These are phyloP conservation scores for Antechinus stuartii DNA, from an alignment of 2,113 vertebrate genomes.

Conservation along the genomic window DNA sequence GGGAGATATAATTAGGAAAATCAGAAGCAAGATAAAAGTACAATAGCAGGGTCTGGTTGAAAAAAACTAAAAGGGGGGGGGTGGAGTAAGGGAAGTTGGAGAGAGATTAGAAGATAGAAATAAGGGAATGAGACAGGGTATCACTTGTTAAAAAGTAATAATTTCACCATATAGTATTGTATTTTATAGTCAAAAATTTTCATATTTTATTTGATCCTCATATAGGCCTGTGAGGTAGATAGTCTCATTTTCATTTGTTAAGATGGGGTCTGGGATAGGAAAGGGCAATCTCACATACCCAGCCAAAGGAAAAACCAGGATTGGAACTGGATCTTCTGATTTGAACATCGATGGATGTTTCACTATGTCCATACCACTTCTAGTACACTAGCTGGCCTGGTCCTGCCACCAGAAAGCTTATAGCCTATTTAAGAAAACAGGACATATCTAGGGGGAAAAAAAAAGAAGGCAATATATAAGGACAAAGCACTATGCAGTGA, in stretches of 20 bases:
- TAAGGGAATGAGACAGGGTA: not conserved
- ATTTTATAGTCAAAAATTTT: not conserved
- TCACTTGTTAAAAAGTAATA: not conserved
- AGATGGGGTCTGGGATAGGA: not conserved
- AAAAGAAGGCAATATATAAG: not conserved
- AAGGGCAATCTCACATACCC: not conserved
- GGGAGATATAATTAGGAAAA: not conserved
- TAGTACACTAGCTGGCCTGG: not conserved
- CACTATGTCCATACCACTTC: not conserved
- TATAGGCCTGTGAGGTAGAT: not conserved
- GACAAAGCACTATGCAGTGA: too few species aligned
- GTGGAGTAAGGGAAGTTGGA: not conserved
- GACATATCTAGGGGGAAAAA: not conserved
- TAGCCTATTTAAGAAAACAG: not conserved
- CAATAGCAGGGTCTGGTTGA: not conserved
- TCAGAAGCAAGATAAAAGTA: too few species aligned
- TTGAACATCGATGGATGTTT: not conserved
- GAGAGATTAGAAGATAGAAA: not conserved
- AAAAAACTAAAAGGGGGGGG: not conserved
- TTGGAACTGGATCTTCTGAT: not conserved
- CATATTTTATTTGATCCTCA: not conserved
- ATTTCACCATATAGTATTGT: not conserved
- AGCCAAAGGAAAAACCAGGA: not conserved
- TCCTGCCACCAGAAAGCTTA: not conserved
- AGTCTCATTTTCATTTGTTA: not conserved